phyloP scores from a whole-genome alignment of 2,797 vertebrate species.

The Ctenosaura bakeri region DNA sequence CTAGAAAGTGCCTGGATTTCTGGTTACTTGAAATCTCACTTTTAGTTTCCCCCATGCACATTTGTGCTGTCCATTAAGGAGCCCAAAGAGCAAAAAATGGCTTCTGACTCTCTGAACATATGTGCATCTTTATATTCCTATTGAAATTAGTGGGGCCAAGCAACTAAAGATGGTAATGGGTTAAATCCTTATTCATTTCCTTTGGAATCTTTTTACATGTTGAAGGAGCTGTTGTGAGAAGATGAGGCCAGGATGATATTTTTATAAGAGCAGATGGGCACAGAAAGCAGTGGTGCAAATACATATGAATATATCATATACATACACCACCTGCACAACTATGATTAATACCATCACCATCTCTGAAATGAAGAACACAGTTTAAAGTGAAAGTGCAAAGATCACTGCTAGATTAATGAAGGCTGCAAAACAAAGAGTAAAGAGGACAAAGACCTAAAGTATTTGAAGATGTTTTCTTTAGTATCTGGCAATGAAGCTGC shows the following conservation, averaged over 20 bases:
- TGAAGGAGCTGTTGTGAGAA: conserved; percentile 38
- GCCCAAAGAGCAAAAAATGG: too few relatives aligned
- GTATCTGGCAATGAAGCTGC: conserved; percentile 11
- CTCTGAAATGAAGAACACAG: conserved; percentile 40
- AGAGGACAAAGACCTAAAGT: conserved; percentile 32
- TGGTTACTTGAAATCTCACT: too few relatives aligned
- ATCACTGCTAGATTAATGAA: conserved; percentile 42
- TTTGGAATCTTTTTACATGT: conserved; percentile 25
- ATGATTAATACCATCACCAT: conserved; percentile 43
- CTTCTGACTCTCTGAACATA: too few relatives aligned
- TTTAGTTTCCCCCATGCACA: too few relatives aligned
- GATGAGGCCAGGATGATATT: conserved; percentile 39
- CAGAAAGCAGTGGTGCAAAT: conserved; percentile 31
- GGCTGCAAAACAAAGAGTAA: conserved; percentile 19
- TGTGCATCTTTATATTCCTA: not conserved
- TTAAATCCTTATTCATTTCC: not conserved
- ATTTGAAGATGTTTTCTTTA: not conserved
- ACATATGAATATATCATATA: not conserved
- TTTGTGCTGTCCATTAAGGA: too few relatives aligned
- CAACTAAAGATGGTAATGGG: not conserved
- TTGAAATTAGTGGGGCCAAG: not conserved
- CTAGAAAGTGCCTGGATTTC: too few relatives aligned
- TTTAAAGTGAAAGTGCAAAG: conserved; percentile 22
- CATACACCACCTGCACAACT: conserved; percentile 25
- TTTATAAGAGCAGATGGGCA: conserved; percentile 51